Percentiles rank a stretch among this genome's conserved stretches.
phyloP scores from a whole-genome alignment of 2,797 vertebrate species.

The Gymnothorax reevesii region DNA sequence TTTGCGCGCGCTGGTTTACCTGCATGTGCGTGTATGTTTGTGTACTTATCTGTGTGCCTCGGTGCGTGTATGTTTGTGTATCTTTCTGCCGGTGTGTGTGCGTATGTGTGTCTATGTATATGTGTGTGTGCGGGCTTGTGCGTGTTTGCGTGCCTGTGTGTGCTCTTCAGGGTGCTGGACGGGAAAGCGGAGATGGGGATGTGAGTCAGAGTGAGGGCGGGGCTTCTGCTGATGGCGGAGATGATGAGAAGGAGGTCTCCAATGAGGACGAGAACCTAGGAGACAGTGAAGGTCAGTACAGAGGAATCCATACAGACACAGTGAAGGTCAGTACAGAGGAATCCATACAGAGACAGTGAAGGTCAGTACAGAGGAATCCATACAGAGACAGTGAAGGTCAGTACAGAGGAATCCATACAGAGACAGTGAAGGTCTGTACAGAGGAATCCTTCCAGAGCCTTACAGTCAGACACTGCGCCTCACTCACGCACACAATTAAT shows the following conservation, averaged over 20 bases:
- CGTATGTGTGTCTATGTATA: neutral
- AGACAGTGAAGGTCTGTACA: slow-evolving; percentile 90
- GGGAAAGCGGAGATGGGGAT: slow-evolving; percentile 87
- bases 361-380: slow-evolving; percentile 68
- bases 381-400: slow-evolving; percentile 92
- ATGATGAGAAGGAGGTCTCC: slow-evolving; percentile 87
- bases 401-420: slow-evolving; percentile 49
- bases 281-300: slow-evolving; percentile 90
- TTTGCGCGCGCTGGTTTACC: too few relatives aligned
- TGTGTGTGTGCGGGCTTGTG: neutral
- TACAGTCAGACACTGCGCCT: neutral
- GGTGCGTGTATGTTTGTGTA: neutral
- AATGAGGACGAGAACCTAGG: slow-evolving; percentile 87
- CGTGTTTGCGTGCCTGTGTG: neutral
- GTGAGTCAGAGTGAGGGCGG: slow-evolving; percentile 89
- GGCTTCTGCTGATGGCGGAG: slow-evolving; percentile 86
- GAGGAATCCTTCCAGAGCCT: neutral
- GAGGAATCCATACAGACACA: slow-evolving; percentile 62
- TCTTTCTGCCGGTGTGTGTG: neutral
- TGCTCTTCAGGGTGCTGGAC: slow-evolving; percentile 77
- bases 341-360: slow-evolving; percentile 83
- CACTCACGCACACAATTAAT: neutral
- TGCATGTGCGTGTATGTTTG: too few relatives aligned
- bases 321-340: slow-evolving; percentile 81
- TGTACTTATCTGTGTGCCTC: too few relatives aligned